These are phyloP conservation scores for Scomberomorus guttatus DNA, from an alignment of 2,797 vertebrate genomes.

Conservation along the genomic window DNA sequence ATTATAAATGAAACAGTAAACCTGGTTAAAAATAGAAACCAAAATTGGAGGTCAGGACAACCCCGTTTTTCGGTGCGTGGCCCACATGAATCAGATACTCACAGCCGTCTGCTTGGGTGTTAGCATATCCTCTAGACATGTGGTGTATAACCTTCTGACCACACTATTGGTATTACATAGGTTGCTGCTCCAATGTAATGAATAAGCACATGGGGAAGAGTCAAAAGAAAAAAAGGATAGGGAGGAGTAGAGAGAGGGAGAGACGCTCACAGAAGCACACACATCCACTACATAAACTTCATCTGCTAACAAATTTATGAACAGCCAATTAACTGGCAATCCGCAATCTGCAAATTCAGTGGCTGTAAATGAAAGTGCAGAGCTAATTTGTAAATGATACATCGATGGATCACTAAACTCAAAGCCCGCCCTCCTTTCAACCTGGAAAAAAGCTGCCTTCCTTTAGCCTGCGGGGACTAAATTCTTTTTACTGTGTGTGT, in stretches of 20 bases:
- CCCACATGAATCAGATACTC: slow-evolving; percentile 45
- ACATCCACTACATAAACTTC: slow-evolving; percentile 28
- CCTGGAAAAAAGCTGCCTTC: slow-evolving; percentile 36
- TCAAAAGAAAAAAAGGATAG: background rate
- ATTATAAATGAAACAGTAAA: slow-evolving; percentile 67
- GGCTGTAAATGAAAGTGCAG: slow-evolving; percentile 35
- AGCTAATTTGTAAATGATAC: slow-evolving; percentile 64
- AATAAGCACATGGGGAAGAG: slow-evolving; percentile 19
- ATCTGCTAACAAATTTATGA: slow-evolving; percentile 39
- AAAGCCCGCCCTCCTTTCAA: slow-evolving; percentile 35
- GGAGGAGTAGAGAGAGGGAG: background rate
- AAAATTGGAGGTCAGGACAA: slow-evolving; percentile 45
- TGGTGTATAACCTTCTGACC: slow-evolving; percentile 57
- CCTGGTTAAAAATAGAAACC: slow-evolving; percentile 62
- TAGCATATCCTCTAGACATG: slow-evolving; percentile 49
- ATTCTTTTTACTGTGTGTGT: slow-evolving; percentile 61
- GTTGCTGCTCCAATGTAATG: slow-evolving; percentile 32
- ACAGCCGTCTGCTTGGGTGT: slow-evolving; percentile 56
- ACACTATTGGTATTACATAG: slow-evolving; percentile 25
- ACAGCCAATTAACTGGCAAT: slow-evolving; percentile 38
- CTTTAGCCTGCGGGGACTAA: slow-evolving; percentile 31
- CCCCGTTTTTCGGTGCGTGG: slow-evolving; percentile 41
- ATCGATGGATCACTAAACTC: slow-evolving; percentile 31
- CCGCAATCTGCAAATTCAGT: slow-evolving; percentile 30
- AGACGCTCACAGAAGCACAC: slow-evolving; percentile 3